These are phyloP conservation scores for Eilema sororculum DNA, from an alignment of 2,888 invertebrate genomes.

Conservation along the genomic window DNA sequence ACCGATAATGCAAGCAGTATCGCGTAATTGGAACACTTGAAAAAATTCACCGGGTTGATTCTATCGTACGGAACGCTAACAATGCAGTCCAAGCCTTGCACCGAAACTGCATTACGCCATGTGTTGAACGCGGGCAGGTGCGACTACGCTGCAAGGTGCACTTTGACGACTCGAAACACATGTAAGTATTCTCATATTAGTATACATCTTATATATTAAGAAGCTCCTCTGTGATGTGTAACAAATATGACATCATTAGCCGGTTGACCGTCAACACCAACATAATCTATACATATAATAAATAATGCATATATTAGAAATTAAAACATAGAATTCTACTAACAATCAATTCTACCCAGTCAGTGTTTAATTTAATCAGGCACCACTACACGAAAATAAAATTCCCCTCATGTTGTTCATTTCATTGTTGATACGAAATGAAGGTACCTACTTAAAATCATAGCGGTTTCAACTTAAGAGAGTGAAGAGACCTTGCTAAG, in stretches of 20 bases:
- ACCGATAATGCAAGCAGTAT: conserved; percentile 36
- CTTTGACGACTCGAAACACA: conserved; percentile 68
- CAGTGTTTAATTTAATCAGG: not conserved
- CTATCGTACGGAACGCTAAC: conserved; percentile 49
- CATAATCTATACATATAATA: too few relatives aligned
- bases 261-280: not conserved
- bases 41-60: conserved; percentile 50
- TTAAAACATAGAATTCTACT: not conserved
- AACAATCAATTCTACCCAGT: not conserved
- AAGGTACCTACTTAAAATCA: not conserved
- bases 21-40: conserved; percentile 49
- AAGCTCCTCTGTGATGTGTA: not conserved
- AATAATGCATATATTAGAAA: not conserved
- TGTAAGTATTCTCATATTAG: conserved; percentile 62
- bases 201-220: conserved; percentile 11
- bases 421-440: not conserved
- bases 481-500: not conserved
- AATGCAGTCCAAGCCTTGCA: conserved; percentile 73
- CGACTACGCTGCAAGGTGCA: conserved; percentile 74
- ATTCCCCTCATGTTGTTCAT: not conserved
- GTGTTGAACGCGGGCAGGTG: conserved; percentile 80
- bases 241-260: conserved; percentile 4
- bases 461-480: not conserved
- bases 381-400: not conserved
- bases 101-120: conserved; percentile 79